Conservation (phyloP, 2,888 invertebrate genomes). For the Noctua pronuba region DNA sequence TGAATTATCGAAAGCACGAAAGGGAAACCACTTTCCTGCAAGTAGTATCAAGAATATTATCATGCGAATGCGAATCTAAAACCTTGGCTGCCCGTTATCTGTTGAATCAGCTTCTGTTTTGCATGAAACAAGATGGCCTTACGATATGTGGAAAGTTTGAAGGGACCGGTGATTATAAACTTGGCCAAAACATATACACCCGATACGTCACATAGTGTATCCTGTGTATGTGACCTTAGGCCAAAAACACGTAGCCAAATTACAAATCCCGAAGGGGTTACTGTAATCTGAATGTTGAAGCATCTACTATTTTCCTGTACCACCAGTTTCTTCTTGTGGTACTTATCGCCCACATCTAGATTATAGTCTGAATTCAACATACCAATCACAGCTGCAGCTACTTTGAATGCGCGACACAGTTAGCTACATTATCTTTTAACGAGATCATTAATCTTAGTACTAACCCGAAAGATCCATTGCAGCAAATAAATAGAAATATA, state of each 20-base stretch:
- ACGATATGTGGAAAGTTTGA: background rate
- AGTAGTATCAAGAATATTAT: constrained; percentile 1
- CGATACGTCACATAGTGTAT: background rate
- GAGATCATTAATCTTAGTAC: constrained; percentile 33
- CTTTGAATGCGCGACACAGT: constrained; percentile 11
- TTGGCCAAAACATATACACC: background rate
- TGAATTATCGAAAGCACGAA: constrained; percentile 25
- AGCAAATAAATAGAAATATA: constrained; percentile 10
- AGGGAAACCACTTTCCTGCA: constrained; percentile 20
- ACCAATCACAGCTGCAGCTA: background rate
- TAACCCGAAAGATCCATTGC: constrained; percentile 13
- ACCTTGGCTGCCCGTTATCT: background rate
- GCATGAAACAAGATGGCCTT: background rate
- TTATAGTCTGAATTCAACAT: background rate
- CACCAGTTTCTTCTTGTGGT: background rate
- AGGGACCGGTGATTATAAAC: background rate
- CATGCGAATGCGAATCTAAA: background rate
- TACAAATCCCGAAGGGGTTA: background rate
- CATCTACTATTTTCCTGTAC: background rate
- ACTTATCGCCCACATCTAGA: constrained; percentile 17
- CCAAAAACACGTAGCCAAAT: background rate
- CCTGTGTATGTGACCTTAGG: background rate
- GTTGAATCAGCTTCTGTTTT: background rate
- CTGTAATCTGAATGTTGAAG: background rate
- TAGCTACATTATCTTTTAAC: constrained; percentile 30